Percentiles rank a stretch among this genome's conserved stretches.
Conservation (phyloP, 2,113 vertebrate species). For the Pteronura brasiliensis region DNA sequence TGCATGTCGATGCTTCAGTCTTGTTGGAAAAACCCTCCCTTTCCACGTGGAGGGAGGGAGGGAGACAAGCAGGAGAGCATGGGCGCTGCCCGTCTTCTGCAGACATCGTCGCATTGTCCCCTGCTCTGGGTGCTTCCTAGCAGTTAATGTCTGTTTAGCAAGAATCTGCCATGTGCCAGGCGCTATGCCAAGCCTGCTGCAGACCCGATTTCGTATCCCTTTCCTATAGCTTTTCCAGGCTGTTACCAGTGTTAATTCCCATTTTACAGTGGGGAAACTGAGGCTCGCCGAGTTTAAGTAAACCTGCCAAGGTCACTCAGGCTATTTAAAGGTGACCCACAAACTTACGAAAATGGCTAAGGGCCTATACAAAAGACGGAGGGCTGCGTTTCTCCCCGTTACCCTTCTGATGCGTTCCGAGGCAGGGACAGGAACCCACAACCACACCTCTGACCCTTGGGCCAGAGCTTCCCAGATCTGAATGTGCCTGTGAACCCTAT, state of each 20-base stretch:
- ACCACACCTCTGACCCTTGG: accelerated
- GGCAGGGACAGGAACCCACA: not conserved
- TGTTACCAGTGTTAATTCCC: not conserved
- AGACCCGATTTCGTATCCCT: not conserved
- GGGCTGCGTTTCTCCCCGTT: not conserved
- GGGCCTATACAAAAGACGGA: not conserved
- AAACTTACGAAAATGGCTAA: not conserved
- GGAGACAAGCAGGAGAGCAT: not conserved
- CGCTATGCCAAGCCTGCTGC: not conserved
- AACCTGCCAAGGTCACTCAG: not conserved
- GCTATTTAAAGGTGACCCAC: not conserved
- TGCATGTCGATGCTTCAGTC: not conserved
- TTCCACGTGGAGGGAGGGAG: not conserved
- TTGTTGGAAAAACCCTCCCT: not conserved
- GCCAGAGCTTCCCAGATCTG: not conserved
- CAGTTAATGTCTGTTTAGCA: not conserved
- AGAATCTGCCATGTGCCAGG: not conserved
- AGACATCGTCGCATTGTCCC: not conserved
- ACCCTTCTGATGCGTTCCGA: not conserved
- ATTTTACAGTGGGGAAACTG: not conserved
- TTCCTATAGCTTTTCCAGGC: not conserved
- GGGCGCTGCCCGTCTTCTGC: not conserved
- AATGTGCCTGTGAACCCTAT: not conserved
- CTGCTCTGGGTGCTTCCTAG: not conserved
- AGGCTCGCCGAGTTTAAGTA: not conserved